Conservation (phyloP, 2,888 invertebrate genomes). For the Hybos culiciformis region DNA sequence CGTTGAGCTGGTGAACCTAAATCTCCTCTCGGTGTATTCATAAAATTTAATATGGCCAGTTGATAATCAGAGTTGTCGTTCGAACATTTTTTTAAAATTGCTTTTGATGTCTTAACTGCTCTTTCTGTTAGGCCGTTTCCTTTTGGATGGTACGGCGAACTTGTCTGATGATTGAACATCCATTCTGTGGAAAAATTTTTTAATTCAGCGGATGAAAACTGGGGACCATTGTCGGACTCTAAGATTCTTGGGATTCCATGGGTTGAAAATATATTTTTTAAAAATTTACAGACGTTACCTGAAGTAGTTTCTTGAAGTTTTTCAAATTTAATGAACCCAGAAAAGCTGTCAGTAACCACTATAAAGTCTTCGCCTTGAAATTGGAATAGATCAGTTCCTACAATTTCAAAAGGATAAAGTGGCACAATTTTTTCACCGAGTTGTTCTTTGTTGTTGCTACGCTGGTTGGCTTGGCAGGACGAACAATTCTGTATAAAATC, state of each 20-base stretch:
- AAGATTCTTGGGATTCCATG: constrained; percentile 13
- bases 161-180: constrained; percentile 13
- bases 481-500: constrained; percentile 5
- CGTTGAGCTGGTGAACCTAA: constrained; percentile 3
- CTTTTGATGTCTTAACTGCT: constrained; percentile 6
- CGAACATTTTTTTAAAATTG: constrained; percentile 2
- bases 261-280: constrained; percentile 2
- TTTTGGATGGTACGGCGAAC: constrained; percentile 7
- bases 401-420: constrained; percentile 4
- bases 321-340: constrained; percentile 5
- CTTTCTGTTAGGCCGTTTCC: constrained; percentile 5
- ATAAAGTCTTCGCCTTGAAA: constrained; percentile 5
- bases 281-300: constrained; percentile 3
- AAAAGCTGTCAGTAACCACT: constrained; percentile 6
- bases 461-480: constrained; percentile 2
- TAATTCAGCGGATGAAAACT: constrained; percentile 15
- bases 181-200: constrained; percentile 14
- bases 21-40: constrained; percentile 2
- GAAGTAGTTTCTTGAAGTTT: neutral
- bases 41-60: constrained; percentile 2
- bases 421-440: constrained; percentile 2
- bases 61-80: constrained; percentile 6
- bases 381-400: constrained; percentile 5
- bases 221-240: constrained; percentile 15
- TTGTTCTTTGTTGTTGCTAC: constrained; percentile 3